Base-by-base conservation (phyloP, 1,140 invertebrate genomes). In the Luehdorfia chinensis region DNA sequence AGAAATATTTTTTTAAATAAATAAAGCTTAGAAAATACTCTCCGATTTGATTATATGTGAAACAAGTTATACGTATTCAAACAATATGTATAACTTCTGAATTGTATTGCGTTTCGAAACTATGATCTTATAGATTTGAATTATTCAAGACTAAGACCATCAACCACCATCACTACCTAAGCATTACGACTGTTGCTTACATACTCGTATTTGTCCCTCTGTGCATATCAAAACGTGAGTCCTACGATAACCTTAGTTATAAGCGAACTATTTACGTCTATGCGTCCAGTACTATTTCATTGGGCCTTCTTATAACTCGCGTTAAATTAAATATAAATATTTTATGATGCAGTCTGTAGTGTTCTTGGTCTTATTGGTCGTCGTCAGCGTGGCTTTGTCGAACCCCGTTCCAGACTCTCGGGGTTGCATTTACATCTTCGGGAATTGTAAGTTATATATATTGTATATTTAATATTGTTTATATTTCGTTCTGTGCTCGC, bases 331-430 rank as follows among this genome's bases (percentile, higher is more conserved):
- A 14, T 15, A 21, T 9, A 44, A 9, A n/a, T n/a, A n/a, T n/a
- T n/a, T 37, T 8, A 60, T 41, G 12, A 65, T 65, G 61, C 60
- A 57, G 18, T 30, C 41, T 0, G 2, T 60, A 2, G 11, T 57
- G 4, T 2, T 23, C 23, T 23, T 60, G 23, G 53, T 43, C 21
- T 9, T 59, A 15, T 23, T 57, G 14, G 43, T 47, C 1, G 0
- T 60, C 9, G 30, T 61, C 12, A 62, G 55, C 1, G 32, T 57
- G 12, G 27, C 47, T 2, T 9, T 58, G 7, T 58, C 56, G 8
- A 51, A 54, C 1, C 55, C 55, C 4, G 31, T 37, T 11, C 4
- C 44, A 0, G 12, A 66, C 46, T 50, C 57, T 0, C 41, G 34
- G 2, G 34, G 34, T 23, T 37, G 34, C 13, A 21, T 37, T 12